Evolutionary conservation across 2,113 vertebrate species (phyloP), one percentile per base, ranked within the genome.

Genomic region (Emydura subglobosa): DNA sequence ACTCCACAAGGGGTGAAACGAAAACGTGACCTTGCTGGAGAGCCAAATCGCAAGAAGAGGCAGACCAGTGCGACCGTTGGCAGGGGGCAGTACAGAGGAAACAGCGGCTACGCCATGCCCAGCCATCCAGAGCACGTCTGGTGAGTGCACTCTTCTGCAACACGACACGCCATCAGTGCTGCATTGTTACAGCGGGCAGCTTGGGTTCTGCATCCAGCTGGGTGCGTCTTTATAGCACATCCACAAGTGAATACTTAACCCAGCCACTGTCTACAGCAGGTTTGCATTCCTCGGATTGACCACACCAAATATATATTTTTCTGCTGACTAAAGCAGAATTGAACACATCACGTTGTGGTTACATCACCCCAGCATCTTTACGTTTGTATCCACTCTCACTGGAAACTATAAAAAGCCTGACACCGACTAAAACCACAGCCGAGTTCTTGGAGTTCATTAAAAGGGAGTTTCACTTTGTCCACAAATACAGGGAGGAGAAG

Each of bases 121-220:
- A 31, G 25, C 17, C 34, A 21, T 17, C 31, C 7, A 16, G 61
- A 7, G 34, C 16, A 10, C 16, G 17, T 19, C 34, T 10, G 61
- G 61, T 9, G 34, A 68, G 61, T 21, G 34, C 34, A n/a, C 34
- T 21, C 16, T 9, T 68, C 34, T 68, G 8, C 61, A 19, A 19
- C 31, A 19, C 1, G 17, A 68, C 34, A 5, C 34, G 16, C 34
- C 61, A 19, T n/a, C 34, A 19, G 31, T 19, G 27, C 16, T n/a
- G 16, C 61, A n/a, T 49, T 11, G 78, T 51, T 51, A 11, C 47
- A 79, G 78, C 49, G 0, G 4, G 1, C 12, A 10, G 53, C 0
- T 0, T 42, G 13, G 44, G 24, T 79, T 78, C 44, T 1, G 81
- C 19, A 5, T 51, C 0, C 1, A 1, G 0, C 1, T 0, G 1